Evolutionary conservation across 2,888 invertebrate genomes (phyloP).

Genomic region (Ceramica pisi): DNA sequence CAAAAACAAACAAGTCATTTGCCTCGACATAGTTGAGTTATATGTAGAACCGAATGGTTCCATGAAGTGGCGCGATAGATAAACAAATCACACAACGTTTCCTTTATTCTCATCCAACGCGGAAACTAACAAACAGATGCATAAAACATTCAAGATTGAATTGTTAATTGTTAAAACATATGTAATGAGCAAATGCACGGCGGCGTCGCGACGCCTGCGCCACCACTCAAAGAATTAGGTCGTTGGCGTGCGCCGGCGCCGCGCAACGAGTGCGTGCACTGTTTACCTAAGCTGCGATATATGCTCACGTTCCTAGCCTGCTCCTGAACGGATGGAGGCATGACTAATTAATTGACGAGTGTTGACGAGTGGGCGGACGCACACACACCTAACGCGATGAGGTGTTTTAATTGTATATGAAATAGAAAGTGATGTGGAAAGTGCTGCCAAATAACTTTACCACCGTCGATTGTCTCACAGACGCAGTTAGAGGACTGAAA

Average conservation of each 20-base stretch:
- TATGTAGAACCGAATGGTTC: slow-evolving; percentile 21
- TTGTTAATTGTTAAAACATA: slow-evolving; percentile 65
- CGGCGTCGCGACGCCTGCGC: slow-evolving; percentile 68
- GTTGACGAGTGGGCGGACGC: slow-evolving; percentile 50
- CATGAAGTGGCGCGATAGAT: slow-evolving; percentile 26
- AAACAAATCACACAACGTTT: slow-evolving; percentile 47
- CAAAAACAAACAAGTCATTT: slow-evolving; percentile 35
- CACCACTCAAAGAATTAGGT: slow-evolving; percentile 77
- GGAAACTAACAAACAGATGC: slow-evolving; percentile 60
- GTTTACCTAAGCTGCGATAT: slow-evolving; percentile 74
- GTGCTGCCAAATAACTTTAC: slow-evolving; percentile 41
- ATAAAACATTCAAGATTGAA: slow-evolving; percentile 63
- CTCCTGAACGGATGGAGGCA: slow-evolving; percentile 62
- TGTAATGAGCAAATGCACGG: slow-evolving; percentile 61
- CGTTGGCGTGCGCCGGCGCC: slow-evolving; percentile 83
- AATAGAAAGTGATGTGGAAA: slow-evolving; percentile 62
- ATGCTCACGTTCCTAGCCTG: slow-evolving; percentile 62
- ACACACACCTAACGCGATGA: slow-evolving; percentile 36
- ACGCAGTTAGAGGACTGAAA: slow-evolving; percentile 13
- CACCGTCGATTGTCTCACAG: slow-evolving; percentile 5
- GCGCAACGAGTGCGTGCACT: slow-evolving; percentile 78
- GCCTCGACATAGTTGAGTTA: slow-evolving; percentile 28
- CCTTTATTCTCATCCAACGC: slow-evolving; percentile 46
- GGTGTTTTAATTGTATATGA: slow-evolving; percentile 46
- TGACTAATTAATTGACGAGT: slow-evolving; percentile 69